A percentile compares a stretch with the other conserved stretches of the same genome.
phyloP scores from a whole-genome alignment of 2,113 vertebrate species.

The Craseonycteris thonglongyai region DNA sequence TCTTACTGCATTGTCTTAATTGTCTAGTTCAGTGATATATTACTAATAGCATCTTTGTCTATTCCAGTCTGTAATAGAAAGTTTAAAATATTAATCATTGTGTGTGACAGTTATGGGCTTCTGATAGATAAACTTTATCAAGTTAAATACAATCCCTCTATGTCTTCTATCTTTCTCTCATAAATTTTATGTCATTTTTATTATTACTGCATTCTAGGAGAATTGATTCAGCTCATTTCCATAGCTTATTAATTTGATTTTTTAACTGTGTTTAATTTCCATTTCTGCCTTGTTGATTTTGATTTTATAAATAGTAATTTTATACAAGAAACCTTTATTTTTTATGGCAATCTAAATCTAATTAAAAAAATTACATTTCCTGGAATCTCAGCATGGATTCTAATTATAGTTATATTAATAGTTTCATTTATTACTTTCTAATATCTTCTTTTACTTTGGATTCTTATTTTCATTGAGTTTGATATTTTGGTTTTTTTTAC shows the following conservation, averaged over 20 bases:
- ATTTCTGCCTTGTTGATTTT: neutral
- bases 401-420: neutral
- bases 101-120: neutral
- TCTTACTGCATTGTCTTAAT: neutral
- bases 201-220: neutral
- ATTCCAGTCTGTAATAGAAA: neutral
- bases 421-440: neutral
- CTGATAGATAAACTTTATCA: neutral
- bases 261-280: neutral
- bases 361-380: neutral
- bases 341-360: neutral
- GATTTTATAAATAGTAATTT: constrained; percentile 9
- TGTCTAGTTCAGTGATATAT: neutral
- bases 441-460: neutral
- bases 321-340: neutral
- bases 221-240: constrained; percentile 10
- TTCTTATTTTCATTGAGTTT: neutral
- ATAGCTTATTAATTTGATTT: constrained; percentile 22
- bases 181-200: neutral
- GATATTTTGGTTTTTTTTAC: neutral
- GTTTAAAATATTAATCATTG: neutral
- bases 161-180: neutral
- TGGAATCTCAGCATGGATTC: neutral
- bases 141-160: neutral
- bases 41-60: neutral